Evolutionary conservation across 2,797 vertebrate genomes (phyloP).

Genomic region (Lagocephalus sceleratus): DNA sequence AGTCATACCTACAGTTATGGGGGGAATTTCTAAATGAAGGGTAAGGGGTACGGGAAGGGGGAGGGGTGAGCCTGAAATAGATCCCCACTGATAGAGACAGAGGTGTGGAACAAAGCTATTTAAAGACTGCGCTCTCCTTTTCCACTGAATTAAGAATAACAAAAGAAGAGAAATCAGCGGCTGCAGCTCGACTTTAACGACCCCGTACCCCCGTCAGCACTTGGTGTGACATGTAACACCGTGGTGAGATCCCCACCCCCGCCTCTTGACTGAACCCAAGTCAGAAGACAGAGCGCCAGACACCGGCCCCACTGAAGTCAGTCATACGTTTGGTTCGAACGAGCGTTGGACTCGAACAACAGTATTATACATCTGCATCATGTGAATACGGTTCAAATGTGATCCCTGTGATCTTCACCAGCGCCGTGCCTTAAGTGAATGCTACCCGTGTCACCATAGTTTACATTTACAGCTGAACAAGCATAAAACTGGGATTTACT

Average conservation of each 20-base stretch:
- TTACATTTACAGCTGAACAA: not conserved
- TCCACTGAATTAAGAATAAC: too few relatives aligned
- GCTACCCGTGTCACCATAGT: not conserved
- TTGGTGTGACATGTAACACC: slow-evolving; percentile 49
- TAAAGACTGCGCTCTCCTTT: too few relatives aligned
- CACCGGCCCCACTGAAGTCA: not conserved
- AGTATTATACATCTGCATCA: not conserved
- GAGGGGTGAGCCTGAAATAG: too few relatives aligned
- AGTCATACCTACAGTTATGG: too few relatives aligned
- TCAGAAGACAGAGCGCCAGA: not conserved
- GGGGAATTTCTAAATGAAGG: too few relatives aligned
- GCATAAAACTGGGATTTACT: not conserved
- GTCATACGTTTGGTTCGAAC: not conserved
- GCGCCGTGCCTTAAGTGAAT: not conserved
- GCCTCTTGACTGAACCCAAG: slow-evolving; percentile 3
- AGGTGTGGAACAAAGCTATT: too few relatives aligned
- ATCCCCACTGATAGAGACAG: too few relatives aligned
- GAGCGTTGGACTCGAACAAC: not conserved
- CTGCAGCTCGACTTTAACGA: slow-evolving; percentile 3
- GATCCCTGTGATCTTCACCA: not conserved
- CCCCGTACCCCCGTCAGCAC: slow-evolving; percentile 40
- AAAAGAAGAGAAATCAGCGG: too few relatives aligned
- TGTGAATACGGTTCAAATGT: not conserved
- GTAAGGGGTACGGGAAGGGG: too few relatives aligned
- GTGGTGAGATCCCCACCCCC: slow-evolving; percentile 40